Evolutionary conservation across 2,113 vertebrate species (phyloP).

Genomic region (Gila orcuttii): DNA sequence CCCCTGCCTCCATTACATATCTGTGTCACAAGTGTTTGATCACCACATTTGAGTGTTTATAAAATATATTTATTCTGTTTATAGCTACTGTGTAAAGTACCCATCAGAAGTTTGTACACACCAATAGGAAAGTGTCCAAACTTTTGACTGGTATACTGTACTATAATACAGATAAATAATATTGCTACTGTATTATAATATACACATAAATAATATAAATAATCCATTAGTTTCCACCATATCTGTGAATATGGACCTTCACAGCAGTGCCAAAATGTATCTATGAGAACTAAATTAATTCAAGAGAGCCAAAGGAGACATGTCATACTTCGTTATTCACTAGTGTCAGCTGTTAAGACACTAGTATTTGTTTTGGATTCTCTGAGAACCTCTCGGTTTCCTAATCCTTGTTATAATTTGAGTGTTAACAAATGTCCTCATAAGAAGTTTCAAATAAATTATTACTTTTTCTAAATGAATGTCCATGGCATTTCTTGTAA

Average conservation of each 20-base stretch:
- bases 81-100: no score
- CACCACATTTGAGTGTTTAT: no score
- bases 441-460: neutral
- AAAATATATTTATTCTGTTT: no score
- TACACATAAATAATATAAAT: no score
- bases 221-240: neutral
- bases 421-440: neutral
- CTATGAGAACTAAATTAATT: neutral
- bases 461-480: neutral
- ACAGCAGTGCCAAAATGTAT: neutral
- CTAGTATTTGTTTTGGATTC: neutral
- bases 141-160: no score
- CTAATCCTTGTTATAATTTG: constrained; percentile 32
- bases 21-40: no score
- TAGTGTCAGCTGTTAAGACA: neutral
- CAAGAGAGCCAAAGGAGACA: neutral
- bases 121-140: no score
- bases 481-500: neutral
- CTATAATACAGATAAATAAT: no score
- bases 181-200: no score
- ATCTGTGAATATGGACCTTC: neutral
- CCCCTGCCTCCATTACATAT: no score
- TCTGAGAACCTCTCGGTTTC: neutral
- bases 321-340: no score
- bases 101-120: no score